Evolutionary conservation across 2,113 vertebrate genomes (phyloP).

Genomic region (Numenius arquata): DNA sequence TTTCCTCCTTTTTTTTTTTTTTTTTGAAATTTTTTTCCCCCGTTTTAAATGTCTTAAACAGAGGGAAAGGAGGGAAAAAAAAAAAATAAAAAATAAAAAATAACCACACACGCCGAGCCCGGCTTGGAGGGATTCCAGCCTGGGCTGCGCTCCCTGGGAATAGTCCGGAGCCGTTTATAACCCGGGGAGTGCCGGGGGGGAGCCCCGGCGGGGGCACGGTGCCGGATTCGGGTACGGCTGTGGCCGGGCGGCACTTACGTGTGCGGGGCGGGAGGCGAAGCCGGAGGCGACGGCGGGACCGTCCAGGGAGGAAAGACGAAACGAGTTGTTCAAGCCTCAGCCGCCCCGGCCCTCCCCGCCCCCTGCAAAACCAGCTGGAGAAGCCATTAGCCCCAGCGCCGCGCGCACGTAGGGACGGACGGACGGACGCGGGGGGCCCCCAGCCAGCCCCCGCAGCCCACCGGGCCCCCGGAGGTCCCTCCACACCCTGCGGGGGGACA

Average conservation of each 20-base stretch:
- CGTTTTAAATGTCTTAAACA: neutral
- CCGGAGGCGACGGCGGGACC: neutral
- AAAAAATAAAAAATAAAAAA: neutral
- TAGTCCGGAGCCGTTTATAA: neutral
- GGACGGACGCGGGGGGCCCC: neutral
- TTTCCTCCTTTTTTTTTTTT: neutral
- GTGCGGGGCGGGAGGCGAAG: neutral
- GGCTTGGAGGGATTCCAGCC: constrained; percentile 28
- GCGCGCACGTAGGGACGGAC: constrained; percentile 62
- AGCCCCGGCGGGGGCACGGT: neutral
- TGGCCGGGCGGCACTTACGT: neutral
- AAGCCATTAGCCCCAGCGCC: constrained; percentile 66
- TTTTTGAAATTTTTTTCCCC: neutral
- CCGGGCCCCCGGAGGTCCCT: neutral
- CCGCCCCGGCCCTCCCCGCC: constrained; percentile 63
- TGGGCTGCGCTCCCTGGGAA: constrained; percentile 35
- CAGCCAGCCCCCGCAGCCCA: neutral
- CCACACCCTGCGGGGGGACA: neutral
- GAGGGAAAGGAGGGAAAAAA: neutral
- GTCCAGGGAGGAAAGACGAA: neutral
- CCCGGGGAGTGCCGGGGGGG: neutral
- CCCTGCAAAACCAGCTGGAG: constrained; percentile 65
- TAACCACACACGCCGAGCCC: neutral
- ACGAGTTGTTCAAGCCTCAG: constrained; percentile 12
- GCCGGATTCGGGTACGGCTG: neutral